Base-by-base conservation (phyloP, 2,113 vertebrate genomes). In the Antigone vipio region DNA sequence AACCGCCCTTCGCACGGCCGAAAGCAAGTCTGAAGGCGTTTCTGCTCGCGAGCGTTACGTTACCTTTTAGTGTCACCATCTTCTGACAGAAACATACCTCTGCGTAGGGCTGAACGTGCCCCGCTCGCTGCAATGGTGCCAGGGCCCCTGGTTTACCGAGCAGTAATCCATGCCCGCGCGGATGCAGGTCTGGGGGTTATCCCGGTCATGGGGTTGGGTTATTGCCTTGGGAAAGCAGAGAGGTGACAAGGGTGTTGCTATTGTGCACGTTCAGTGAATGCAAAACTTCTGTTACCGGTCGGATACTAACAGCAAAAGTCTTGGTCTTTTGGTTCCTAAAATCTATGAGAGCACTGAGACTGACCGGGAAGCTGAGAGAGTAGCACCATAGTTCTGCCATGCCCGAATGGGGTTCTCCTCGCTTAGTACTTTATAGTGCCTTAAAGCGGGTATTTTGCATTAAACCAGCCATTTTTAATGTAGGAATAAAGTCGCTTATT, bases 151-250 rank as follows among this genome's bases (percentile, higher is more conserved):
- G 4, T 21, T 11, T 3, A 6, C 12, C 38, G 0, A 9, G 44
- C 14, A 1, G 34, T 2, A 15, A 2, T 2, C 55, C 15, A 55
- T 2, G 1, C 74, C 29, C 9, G 3, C 0, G 24, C 6, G 49
- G 47, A 1, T 55, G 7, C 32, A 19, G 40, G 34, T 2, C 1
- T 22, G 53, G 1, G 45, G 29, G 3, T 8, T 42, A 1, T 2
- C 7, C 64, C 1, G 35, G 19, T 2, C 0, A 1, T 3, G 15
- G 23, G 2, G 27, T 1, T 2, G 0, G 21, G 0, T 19, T 3
- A 0, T 1, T 13, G 15, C n/a, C 27, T 3, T 1, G 34, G 47
- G 59, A 14, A 10, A 8, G 52, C 45, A 2, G 5, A 23, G 24
- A 3, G 34, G 26, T 3, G 15, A 0, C 23, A 0, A 2, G 5